Evolutionary conservation across 2,113 vertebrate genomes (phyloP).

Genomic region (Climacteris rufus): DNA sequence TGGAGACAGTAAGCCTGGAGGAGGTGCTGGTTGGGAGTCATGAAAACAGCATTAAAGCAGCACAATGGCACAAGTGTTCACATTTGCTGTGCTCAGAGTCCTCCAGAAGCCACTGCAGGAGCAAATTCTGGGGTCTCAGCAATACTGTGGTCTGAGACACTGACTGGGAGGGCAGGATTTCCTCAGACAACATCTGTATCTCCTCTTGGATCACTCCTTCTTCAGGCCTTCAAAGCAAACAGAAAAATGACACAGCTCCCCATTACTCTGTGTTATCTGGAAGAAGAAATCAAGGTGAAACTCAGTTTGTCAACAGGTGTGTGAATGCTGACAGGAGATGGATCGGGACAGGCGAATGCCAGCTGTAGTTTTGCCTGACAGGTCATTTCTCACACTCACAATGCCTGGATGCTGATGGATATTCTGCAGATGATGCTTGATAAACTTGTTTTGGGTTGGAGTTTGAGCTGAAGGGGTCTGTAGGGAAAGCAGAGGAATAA

Average conservation of each 20-base stretch:
- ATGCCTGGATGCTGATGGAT: slow-evolving; percentile 73
- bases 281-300: slow-evolving; percentile 7
- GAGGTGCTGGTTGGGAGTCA: neutral
- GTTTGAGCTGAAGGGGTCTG: slow-evolving; percentile 67
- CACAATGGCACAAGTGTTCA: neutral
- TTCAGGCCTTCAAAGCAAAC: neutral
- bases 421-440: slow-evolving; percentile 73
- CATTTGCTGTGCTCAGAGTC: neutral
- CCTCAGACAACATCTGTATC: neutral
- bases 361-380: neutral
- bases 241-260: neutral
- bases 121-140: neutral
- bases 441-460: slow-evolving; percentile 71
- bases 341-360: neutral
- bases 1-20: neutral
- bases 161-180: neutral
- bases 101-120: neutral
- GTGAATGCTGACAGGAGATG: slow-evolving; percentile 12
- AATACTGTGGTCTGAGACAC: rapidly evolving
- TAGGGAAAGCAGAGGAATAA: slow-evolving; percentile 73
- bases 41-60: neutral
- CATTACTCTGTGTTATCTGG: neutral
- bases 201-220: neutral
- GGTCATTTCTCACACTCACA: slow-evolving; percentile 42
- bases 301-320: neutral